Conservation (phyloP, 2,888 invertebrate species). For the Epistrophe eligans region DNA sequence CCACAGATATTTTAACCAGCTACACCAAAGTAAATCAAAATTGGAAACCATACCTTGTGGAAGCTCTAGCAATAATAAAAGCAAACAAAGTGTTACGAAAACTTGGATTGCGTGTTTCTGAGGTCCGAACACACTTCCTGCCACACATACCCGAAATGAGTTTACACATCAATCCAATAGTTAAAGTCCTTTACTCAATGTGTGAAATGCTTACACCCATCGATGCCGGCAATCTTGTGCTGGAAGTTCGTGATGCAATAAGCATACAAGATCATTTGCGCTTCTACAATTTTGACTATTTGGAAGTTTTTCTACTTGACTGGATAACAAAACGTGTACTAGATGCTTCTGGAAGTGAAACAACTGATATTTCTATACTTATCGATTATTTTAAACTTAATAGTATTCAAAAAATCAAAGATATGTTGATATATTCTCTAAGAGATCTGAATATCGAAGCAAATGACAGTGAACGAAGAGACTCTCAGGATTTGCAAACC, state of each 20-base stretch:
- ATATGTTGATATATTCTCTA: slow-evolving; percentile 78
- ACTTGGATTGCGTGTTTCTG: slow-evolving; percentile 81
- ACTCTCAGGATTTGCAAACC: slow-evolving; percentile 31
- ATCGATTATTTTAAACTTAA: slow-evolving; percentile 81
- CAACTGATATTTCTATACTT: slow-evolving; percentile 80
- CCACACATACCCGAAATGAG: slow-evolving; percentile 82
- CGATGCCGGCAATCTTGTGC: slow-evolving; percentile 79
- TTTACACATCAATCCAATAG: slow-evolving; percentile 82
- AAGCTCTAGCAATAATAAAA: slow-evolving; percentile 85
- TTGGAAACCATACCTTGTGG: slow-evolving; percentile 85
- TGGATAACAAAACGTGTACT: slow-evolving; percentile 80
- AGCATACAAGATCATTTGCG: slow-evolving; percentile 78
- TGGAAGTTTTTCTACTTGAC: slow-evolving; percentile 82
- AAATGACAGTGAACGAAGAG: slow-evolving; percentile 2
- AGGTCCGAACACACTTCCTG: slow-evolving; percentile 80
- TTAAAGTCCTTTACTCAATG: slow-evolving; percentile 84
- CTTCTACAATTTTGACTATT: slow-evolving; percentile 79
- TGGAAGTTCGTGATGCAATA: slow-evolving; percentile 76
- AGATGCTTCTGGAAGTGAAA: slow-evolving; percentile 76
- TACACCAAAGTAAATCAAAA: slow-evolving; percentile 79
- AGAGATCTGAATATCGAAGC: slow-evolving; percentile 60
- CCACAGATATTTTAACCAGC: slow-evolving; percentile 77
- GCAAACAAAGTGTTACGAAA: slow-evolving; percentile 82
- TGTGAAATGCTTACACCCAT: slow-evolving; percentile 83
- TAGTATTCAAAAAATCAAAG: slow-evolving; percentile 78